phyloP scores from a whole-genome alignment of 2,888 invertebrate species.

The Odontocolon sp. region DNA sequence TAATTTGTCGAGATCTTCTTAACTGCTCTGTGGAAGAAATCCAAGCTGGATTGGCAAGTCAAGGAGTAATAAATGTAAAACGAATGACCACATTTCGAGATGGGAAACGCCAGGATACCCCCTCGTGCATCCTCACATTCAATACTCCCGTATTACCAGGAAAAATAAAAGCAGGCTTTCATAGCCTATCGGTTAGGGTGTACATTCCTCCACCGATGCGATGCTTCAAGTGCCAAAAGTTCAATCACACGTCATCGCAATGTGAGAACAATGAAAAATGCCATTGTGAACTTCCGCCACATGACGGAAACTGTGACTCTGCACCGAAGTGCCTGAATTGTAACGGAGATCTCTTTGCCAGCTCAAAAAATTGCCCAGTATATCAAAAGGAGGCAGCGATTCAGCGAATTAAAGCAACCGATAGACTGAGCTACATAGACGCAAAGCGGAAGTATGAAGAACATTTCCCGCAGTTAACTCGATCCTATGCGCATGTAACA shows the following conservation, averaged over 20 bases:
- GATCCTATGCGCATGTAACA: background rate
- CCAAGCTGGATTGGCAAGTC: background rate
- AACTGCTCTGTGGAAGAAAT: background rate
- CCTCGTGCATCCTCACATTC: background rate
- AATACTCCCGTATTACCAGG: background rate
- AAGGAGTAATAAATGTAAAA: background rate
- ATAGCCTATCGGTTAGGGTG: background rate
- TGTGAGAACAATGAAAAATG: background rate
- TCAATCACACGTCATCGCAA: background rate
- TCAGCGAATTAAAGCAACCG: background rate
- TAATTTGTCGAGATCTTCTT: background rate
- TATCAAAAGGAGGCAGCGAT: background rate
- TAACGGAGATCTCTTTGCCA: background rate
- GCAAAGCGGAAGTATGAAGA: background rate
- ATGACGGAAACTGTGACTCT: background rate
- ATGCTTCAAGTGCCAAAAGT: background rate
- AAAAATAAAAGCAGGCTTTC: slow-evolving; percentile 1
- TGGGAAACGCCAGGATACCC: background rate
- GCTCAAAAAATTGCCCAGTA: background rate
- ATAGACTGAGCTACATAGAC: background rate
- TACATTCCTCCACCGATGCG: background rate
- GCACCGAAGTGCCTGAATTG: background rate
- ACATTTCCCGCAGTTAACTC: background rate
- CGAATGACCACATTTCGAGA: background rate
- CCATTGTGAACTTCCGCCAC: background rate